Evolutionary conservation across 2,113 vertebrate genomes (phyloP), one percentile per base, ranked within the genome.

Genomic region (Istiophorus platypterus): DNA sequence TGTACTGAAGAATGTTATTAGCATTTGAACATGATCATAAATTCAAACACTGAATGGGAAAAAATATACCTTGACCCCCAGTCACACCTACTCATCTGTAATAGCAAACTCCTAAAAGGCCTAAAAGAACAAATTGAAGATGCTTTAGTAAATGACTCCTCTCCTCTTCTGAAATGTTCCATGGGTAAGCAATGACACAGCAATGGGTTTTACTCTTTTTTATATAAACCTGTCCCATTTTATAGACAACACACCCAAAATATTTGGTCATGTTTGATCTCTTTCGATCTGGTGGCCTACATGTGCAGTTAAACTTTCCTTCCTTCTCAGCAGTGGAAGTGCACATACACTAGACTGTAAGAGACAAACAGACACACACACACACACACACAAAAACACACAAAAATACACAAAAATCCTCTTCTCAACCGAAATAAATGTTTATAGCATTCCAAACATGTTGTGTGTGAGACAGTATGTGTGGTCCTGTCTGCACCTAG

Each of bases 371-470:
- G 45, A 75, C 64, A 69, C 41, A 65, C 68, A 71, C 24, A 62
- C 41, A 65, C 66, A 84, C 15, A 7, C 37, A 39, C 37, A 39
- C 47, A 62, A 15, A 10, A 41, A 69, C 76, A 74, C 63, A 34
- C 51, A 67, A 49, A 56, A 26, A 8, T 13, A 49, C 39, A 49
- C n/a, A 87, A 64, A 89, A 86, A 83, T 74, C 61, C 54, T 84
- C 72, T 85, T 92, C 93, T 93, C 84, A 89, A 89, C 88, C 57
- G 85, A 91, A 94, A 93, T 93, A 93, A 94, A 95, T 95, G 93
- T 95, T 95, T 95, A 95, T 88, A 89, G 91, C 94, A 94, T 95
- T 95, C 94, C 94, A 91, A 91, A 91, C 92, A 89, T 93, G 93
- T 94, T 89, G 92, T 91, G 92, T 89, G 87, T 66, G 83, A 92